Conservation (phyloP, 2,888 invertebrate species). For the Dinocampus coccinellae region DNA sequence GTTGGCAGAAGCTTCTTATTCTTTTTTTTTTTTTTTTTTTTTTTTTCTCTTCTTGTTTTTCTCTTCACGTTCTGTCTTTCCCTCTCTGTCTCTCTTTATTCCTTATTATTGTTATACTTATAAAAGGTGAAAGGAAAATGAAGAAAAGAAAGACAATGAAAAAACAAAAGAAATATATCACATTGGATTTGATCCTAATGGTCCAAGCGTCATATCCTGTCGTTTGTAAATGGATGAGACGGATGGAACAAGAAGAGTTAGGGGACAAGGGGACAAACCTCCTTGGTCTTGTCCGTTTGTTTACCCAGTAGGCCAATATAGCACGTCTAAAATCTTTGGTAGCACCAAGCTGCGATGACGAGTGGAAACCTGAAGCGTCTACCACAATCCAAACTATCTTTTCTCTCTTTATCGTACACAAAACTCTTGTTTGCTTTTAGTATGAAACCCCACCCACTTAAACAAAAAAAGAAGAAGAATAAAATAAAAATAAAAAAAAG, state of each 20-base stretch:
- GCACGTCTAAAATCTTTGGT: slow-evolving; percentile 35
- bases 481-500: too few relatives aligned
- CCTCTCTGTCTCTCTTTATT: background rate
- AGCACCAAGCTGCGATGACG: slow-evolving; percentile 34
- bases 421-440: background rate
- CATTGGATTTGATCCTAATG: slow-evolving; percentile 22
- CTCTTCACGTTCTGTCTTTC: background rate
- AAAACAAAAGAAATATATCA: slow-evolving; percentile 15
- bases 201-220: slow-evolving; percentile 28
- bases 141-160: too few relatives aligned
- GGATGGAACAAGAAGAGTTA: too few relatives aligned
- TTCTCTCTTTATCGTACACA: background rate
- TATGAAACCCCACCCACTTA: slow-evolving; percentile 1
- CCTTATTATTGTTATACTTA: too few relatives aligned
- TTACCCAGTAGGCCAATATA: slow-evolving; percentile 35
- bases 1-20: slow-evolving; percentile 4
- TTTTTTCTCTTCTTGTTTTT: background rate
- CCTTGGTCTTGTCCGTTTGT: slow-evolving; percentile 19
- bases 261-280: background rate
- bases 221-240: slow-evolving; percentile 12
- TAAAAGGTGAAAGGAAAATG: too few relatives aligned
- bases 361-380: slow-evolving; percentile 34
- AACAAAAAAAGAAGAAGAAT: too few relatives aligned
- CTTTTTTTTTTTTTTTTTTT: slow-evolving; percentile 14
- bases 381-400: slow-evolving; percentile 33